These are phyloP conservation scores for Drosophila infuscata DNA, from an alignment of 2,888 invertebrate species.

Conservation along the genomic window DNA sequence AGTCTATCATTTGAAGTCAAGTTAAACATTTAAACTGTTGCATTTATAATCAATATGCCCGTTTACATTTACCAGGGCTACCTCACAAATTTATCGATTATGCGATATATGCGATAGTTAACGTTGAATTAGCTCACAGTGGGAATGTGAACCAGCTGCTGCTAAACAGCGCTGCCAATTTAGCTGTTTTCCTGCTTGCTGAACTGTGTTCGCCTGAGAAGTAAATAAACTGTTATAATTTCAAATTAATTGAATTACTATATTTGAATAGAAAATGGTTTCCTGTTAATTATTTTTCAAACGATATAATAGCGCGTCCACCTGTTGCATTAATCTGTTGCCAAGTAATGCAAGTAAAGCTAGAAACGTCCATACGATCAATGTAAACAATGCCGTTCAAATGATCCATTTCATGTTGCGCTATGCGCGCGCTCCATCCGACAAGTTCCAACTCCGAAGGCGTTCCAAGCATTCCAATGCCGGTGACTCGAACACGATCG, in stretches of 20 bases:
- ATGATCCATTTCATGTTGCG: slow-evolving; percentile 93
- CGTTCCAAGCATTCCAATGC: slow-evolving; percentile 87
- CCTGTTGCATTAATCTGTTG: slow-evolving; percentile 88
- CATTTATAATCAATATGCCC: not conserved
- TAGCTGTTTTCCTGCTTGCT: not conserved
- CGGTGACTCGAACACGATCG: slow-evolving; percentile 86
- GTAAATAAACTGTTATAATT: not conserved
- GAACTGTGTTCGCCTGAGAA: not conserved
- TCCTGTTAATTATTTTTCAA: slow-evolving; percentile 78
- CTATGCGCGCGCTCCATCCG: slow-evolving; percentile 91
- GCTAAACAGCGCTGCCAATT: not conserved
- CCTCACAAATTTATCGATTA: slow-evolving; percentile 12
- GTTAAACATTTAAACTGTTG: not conserved
- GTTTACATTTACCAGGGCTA: slow-evolving; percentile 1
- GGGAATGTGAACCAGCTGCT: not conserved
- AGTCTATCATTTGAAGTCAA: not conserved
- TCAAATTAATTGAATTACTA: not conserved
- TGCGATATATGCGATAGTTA: slow-evolving; percentile 4
- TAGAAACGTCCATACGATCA: slow-evolving; percentile 89
- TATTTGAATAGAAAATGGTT: not conserved
- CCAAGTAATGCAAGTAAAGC: slow-evolving; percentile 87
- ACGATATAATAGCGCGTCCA: slow-evolving; percentile 88
- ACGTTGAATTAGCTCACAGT: not conserved
- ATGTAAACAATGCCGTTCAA: slow-evolving; percentile 90
- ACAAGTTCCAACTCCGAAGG: slow-evolving; percentile 85